These are phyloP conservation scores for Rotaria magnacalcarata DNA, from an alignment of 2,888 invertebrate genomes.

Conservation along the genomic window DNA sequence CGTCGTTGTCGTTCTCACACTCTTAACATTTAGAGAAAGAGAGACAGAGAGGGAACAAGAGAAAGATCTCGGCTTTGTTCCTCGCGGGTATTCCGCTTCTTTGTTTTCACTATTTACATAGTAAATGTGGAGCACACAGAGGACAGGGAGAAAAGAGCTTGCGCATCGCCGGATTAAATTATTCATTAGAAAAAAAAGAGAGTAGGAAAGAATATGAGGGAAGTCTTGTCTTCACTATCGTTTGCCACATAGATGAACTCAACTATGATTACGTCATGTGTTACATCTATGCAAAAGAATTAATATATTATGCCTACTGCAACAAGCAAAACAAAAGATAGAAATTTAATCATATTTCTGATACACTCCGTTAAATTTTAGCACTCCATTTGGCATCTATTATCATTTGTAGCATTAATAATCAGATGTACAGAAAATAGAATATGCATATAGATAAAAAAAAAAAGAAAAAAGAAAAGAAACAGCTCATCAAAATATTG, in stretches of 20 bases:
- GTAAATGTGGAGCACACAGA: background rate
- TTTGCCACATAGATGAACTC: conserved; percentile 18
- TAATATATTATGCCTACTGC: background rate
- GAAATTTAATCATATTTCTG: conserved; percentile 3
- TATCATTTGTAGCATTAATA: conserved; percentile 23
- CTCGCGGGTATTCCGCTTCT: conserved; percentile 18
- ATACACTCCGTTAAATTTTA: background rate
- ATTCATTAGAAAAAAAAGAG: conserved; percentile 7
- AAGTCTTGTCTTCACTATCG: background rate
- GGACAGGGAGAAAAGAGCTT: background rate
- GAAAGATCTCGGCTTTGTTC: conserved; percentile 26
- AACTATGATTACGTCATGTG: background rate
- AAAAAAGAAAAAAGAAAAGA: background rate
- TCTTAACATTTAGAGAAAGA: background rate
- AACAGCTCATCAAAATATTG: conserved; percentile 11
- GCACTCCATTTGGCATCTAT: background rate
- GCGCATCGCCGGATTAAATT: conserved; percentile 24
- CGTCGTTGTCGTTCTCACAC: conserved; percentile 16
- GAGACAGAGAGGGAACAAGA: background rate
- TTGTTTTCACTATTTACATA: conserved; percentile 20
- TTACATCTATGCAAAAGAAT: background rate
- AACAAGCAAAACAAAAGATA: background rate
- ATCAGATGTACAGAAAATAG: background rate
- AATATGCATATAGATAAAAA: background rate
- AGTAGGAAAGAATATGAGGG: background rate